These are phyloP conservation scores for Leptothorax acervorum DNA, from an alignment of 2,888 invertebrate genomes.

Conservation along the genomic window DNA sequence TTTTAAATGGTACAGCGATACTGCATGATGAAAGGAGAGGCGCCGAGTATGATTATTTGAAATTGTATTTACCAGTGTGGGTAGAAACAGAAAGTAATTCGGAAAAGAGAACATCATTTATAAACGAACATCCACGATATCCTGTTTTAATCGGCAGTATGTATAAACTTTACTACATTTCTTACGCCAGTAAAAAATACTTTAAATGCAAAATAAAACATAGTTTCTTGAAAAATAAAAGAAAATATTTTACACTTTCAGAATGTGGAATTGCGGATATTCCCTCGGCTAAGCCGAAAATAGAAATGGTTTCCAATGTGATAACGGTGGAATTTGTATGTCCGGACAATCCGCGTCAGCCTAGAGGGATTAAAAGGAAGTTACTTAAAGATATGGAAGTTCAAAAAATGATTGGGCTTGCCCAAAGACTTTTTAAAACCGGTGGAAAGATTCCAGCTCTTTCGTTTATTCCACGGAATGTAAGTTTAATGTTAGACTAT, in stretches of 20 bases:
- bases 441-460: conserved; percentile 85
- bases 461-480: conserved; percentile 84
- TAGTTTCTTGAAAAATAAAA: not conserved
- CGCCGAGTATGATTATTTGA: conserved; percentile 96
- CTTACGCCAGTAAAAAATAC: not conserved
- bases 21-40: conserved; percentile 91
- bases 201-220: not conserved
- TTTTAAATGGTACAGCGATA: conserved; percentile 91
- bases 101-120: conserved; percentile 87
- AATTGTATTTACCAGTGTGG: conserved; percentile 92
- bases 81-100: conserved; percentile 86
- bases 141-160: conserved; percentile 91
- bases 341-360: conserved; percentile 86
- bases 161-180: conserved; percentile 77
- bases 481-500: conserved; percentile 72
- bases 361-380: conserved; percentile 88
- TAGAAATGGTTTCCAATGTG: conserved; percentile 87
- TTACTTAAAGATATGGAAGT: conserved; percentile 92
- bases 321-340: conserved; percentile 87
- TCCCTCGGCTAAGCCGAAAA: conserved; percentile 90
- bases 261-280: conserved; percentile 94
- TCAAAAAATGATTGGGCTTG: conserved; percentile 93
- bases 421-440: conserved; percentile 91
- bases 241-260: conserved; percentile 84
- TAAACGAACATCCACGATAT: conserved; percentile 92